Evolutionary conservation across 1,140 invertebrate species (phyloP), one percentile per base, ranked within the genome.

Genomic region (Megathymus violae): DNA sequence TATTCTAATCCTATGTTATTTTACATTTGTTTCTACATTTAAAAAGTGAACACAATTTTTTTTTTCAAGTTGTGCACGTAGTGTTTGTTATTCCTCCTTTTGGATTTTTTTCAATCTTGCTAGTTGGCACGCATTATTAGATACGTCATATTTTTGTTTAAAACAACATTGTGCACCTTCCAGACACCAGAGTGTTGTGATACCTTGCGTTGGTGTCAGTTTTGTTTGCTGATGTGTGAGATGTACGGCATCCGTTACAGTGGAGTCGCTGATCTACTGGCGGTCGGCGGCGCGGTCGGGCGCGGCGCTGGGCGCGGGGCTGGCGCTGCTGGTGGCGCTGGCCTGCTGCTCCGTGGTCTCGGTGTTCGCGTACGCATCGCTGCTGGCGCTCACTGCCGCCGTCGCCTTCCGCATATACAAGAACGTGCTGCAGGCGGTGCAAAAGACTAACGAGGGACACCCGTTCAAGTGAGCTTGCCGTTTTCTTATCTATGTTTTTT

Each of bases 221-320:
- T n/a, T n/a, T n/a, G n/a, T n/a, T n/a, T n/a, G n/a, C n/a, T n/a
- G n/a, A n/a, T n/a, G 27, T 10, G 27, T 31, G 27, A 31, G 27
- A 11, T 31, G 40, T 27, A 31, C 11, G 31, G 38, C 43, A 54
- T 67, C 56, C 47, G 50, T 95, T 95, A 7, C 93, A 98, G 97
- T 99, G 92, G 95, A 97, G 86, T 97, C 98, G 77, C 93, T 99
- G 82, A 96, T 99, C 83, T 99, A 99, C 92, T 99, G 98, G 98
- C 94, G 97, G 71, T 96, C 98, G 93, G 96, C 97, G 61, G 97
- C 97, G 92, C 97, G 97, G 89, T 97, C 97, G 58, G 98, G 97
- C 60, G 94, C 96, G 77, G 97, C 98, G 36, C 97, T 99, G 90
- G 97, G 96, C 76, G 94, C 94, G 69, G 94, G 96, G 64, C 93